Evolutionary conservation across 2,797 vertebrate genomes (phyloP).

Genomic region (Rhynchonycteris naso): DNA sequence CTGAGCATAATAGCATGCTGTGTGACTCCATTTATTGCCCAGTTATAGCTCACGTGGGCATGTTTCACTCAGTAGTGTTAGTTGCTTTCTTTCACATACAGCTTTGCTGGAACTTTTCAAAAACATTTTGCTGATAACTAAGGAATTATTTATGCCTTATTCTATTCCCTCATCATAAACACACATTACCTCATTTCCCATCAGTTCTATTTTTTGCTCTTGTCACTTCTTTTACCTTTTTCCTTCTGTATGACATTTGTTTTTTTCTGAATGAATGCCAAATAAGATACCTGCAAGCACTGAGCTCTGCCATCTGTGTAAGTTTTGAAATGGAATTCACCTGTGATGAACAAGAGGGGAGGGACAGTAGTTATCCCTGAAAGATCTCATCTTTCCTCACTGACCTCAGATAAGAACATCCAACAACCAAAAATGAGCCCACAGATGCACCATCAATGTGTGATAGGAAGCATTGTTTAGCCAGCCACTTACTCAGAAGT

Average conservation of each 20-base stretch:
- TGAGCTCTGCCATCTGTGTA: neutral
- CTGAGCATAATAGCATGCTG: constrained; percentile 69
- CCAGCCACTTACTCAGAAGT: constrained; percentile 24
- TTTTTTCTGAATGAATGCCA: neutral
- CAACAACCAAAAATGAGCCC: neutral
- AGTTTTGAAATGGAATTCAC: constrained; percentile 7
- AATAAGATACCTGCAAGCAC: neutral
- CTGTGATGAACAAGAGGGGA: neutral
- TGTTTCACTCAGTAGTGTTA: constrained; percentile 62
- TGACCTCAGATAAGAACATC: neutral
- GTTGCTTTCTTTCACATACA: constrained; percentile 62
- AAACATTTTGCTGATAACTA: constrained; percentile 58
- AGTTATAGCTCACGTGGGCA: constrained; percentile 75
- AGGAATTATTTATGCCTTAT: constrained; percentile 8
- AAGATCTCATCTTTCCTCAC: neutral
- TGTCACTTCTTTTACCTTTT: neutral
- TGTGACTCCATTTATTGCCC: constrained; percentile 64
- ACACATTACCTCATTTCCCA: neutral
- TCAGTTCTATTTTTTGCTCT: neutral
- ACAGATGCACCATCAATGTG: neutral
- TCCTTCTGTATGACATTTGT: neutral
- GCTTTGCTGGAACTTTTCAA: constrained; percentile 66
- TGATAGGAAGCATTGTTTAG: neutral
- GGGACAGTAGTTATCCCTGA: neutral
- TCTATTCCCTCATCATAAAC: constrained; percentile 22